A percentile compares a stretch with the other conserved stretches of the same genome.
Conservation (phyloP, 2,797 vertebrate species). For the Allenopithecus nigroviridis region DNA sequence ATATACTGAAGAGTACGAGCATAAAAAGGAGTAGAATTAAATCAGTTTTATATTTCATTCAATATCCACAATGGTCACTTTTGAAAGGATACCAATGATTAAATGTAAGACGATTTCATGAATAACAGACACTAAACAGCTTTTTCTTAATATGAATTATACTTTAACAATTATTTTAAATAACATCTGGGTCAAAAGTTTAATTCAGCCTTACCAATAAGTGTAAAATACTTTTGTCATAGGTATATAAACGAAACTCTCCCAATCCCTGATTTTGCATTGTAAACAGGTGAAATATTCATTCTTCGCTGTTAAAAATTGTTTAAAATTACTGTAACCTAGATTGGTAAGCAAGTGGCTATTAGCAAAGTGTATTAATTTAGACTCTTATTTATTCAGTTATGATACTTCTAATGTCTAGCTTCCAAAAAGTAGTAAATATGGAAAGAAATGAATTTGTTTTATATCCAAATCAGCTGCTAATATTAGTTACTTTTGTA, state of each 20-base stretch:
- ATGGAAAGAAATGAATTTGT: conserved; percentile 14
- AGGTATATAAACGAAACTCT: not conserved
- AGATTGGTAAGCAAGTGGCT: not conserved
- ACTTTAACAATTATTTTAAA: conserved; percentile 30
- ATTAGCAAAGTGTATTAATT: not conserved
- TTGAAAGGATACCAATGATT: not conserved
- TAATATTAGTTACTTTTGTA: not conserved
- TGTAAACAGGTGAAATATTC: not conserved
- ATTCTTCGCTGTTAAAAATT: conserved; percentile 31
- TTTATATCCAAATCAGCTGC: not conserved
- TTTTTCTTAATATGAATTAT: not conserved
- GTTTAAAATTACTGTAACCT: not conserved
- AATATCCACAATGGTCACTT: not conserved
- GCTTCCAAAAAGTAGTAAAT: conserved; percentile 33
- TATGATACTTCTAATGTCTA: not conserved
- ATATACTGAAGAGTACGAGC: not conserved
- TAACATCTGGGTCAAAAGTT: not conserved
- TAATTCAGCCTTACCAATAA: not conserved
- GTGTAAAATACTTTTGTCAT: not conserved
- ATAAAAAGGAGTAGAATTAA: not conserved
- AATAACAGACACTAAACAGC: not conserved
- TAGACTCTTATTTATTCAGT: not conserved
- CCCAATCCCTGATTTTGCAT: not conserved
- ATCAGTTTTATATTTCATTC: conserved; percentile 9
- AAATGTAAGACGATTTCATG: conserved; percentile 33